Base-by-base conservation (phyloP, 2,888 invertebrate genomes). In the Cosmia pyralina region DNA sequence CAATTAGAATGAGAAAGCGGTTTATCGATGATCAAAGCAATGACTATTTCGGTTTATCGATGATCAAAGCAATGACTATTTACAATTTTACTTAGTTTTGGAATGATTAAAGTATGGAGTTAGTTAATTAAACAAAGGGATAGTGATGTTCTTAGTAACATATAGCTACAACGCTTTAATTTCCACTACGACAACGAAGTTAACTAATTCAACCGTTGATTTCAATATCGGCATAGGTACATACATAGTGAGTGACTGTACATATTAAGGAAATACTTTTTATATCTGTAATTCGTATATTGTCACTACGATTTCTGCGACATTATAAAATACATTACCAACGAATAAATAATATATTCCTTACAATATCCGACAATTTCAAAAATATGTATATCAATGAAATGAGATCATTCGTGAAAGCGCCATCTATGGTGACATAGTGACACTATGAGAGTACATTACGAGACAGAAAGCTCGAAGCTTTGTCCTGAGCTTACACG, bases 91-190 rank as follows among this genome's bases (percentile, higher is more conserved):
- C 79, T 81, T 84, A 84, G 84, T 83, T 63, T 72, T 59, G 94
- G 94, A 95, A 95, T 94, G 95, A 93, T 77, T 79, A 88, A 38
- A 93, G 94, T 94, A 94, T 91, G 94, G 93, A 92, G 85, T 84
- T 75, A 53, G n/a, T 66, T 69, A 55, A 75, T 66, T 69, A 55
- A 75, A 82, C 63, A 63, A 66, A 75, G 63, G 52, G 59, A 65
- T 52, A 69, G 41, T 69, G 58, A 74, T 59, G 55, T 59, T 58
- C 63, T 66, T 63, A 60, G 22, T 79, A 55, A 75, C 63, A 65
- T 75, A 52, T 46, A 48, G 67, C 77, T 79, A 84, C 60, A 69
- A 76, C 60, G 69, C 46, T 67, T 79, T 62, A 80, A 64, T 60
- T 60, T 34, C 22, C 60, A 65, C 75, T 74, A 79, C 74, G 38